phyloP scores from a whole-genome alignment of 2,797 vertebrate genomes.

The Vireo griseus region DNA sequence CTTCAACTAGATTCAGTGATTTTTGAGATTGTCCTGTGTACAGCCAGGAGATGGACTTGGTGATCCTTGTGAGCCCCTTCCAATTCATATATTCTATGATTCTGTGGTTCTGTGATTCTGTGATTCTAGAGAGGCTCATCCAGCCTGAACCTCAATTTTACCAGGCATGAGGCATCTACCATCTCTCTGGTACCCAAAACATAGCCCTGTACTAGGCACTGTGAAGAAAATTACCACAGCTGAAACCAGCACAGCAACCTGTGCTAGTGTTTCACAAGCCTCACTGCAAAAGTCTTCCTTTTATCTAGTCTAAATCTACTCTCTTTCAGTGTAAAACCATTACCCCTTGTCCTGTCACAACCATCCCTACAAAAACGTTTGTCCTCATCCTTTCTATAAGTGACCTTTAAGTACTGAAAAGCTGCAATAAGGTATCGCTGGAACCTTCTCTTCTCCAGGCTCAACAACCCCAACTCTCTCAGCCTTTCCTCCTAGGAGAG shows the following conservation, averaged over 20 bases:
- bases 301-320: not conserved
- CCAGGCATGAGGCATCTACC: not conserved
- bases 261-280: not conserved
- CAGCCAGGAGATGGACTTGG: not conserved
- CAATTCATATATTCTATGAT: not conserved
- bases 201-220: not conserved
- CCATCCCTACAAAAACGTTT: not conserved
- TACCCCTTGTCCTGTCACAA: accelerated
- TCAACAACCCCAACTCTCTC: not conserved
- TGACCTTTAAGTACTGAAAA: not conserved
- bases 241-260: not conserved
- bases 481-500: not conserved
- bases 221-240: not conserved
- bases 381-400: not conserved
- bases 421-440: not conserved
- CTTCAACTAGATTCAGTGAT: not conserved
- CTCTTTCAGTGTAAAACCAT: not conserved
- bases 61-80: not conserved
- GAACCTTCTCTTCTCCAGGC: not conserved
- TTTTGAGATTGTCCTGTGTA: not conserved
- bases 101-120: not conserved
- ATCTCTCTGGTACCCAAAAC: not conserved
- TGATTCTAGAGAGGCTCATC: not conserved
- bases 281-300: not conserved
- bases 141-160: not conserved